phyloP scores from a whole-genome alignment of 2,797 vertebrate genomes.

The Diglossa cyanea region DNA sequence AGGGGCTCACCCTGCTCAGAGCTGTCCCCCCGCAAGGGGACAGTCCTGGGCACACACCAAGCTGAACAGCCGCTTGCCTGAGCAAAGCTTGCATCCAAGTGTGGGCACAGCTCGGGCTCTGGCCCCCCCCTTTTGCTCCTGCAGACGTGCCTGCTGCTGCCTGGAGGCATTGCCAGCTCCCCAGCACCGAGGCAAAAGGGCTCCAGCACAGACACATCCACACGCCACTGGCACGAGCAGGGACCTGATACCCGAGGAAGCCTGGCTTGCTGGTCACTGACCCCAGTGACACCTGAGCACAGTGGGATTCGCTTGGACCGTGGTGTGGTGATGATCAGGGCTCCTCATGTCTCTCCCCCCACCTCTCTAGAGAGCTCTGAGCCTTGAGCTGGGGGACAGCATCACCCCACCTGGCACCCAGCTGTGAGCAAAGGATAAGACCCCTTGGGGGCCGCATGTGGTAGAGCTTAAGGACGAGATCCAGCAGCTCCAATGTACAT shows the following conservation, averaged over 20 bases:
- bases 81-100: neutral
- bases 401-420: neutral
- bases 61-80: neutral
- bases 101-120: neutral
- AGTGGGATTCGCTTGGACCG: fast-evolving
- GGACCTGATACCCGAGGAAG: neutral
- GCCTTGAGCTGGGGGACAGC: neutral
- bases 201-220: neutral
- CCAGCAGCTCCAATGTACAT: neutral
- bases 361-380: neutral
- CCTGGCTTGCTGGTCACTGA: neutral
- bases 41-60: neutral
- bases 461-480: neutral
- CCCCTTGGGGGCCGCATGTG: neutral
- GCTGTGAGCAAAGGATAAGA: neutral
- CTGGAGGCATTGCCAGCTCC: neutral
- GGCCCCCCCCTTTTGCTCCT: neutral
- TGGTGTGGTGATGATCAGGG: neutral
- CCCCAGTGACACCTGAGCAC: neutral
- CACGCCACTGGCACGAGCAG: neutral
- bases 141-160: neutral
- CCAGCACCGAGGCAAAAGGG: neutral
- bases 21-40: neutral
- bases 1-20: neutral
- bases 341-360: neutral